These are phyloP conservation scores for Metopolophium dirhodum DNA, from an alignment of 1,140 invertebrate genomes.

Conservation along the genomic window DNA sequence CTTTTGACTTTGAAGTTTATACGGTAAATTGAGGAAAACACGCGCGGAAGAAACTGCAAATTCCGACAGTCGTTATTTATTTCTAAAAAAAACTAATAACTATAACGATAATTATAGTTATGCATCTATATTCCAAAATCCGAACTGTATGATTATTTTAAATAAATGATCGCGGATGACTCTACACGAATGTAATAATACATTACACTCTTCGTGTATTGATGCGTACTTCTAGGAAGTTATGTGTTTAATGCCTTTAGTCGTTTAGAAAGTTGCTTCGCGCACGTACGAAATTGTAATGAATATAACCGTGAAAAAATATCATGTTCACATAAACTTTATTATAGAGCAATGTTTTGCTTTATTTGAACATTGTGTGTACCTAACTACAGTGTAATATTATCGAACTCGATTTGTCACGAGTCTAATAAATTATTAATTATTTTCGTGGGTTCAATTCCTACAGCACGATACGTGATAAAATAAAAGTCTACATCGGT, in stretches of 20 bases:
- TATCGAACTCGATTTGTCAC: not conserved
- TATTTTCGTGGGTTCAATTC: not conserved
- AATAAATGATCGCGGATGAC: too few relatives aligned
- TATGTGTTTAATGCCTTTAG: not conserved
- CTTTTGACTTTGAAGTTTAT: not conserved
- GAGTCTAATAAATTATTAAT: slow-evolving; percentile 1
- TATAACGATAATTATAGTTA: not conserved
- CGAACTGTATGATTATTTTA: too few relatives aligned
- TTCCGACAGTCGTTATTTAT: not conserved
- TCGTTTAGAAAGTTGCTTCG: not conserved
- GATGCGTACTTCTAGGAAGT: not conserved
- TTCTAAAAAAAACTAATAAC: not conserved
- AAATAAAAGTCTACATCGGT: not conserved
- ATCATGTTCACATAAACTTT: not conserved
- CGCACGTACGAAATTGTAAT: not conserved
- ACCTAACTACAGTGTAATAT: not conserved
- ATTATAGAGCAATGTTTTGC: not conserved
- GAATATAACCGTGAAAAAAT: not conserved
- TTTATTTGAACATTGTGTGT: not conserved
- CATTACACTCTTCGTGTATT: too few relatives aligned
- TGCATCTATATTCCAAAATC: too few relatives aligned
- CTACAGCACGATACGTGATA: not conserved
- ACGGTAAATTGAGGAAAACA: not conserved
- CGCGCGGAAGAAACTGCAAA: not conserved
- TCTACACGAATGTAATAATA: too few relatives aligned